Evolutionary conservation across 2,888 invertebrate genomes (phyloP), one percentile per base, ranked within the genome.

Genomic region (Thecocarcelia acutangulata): DNA sequence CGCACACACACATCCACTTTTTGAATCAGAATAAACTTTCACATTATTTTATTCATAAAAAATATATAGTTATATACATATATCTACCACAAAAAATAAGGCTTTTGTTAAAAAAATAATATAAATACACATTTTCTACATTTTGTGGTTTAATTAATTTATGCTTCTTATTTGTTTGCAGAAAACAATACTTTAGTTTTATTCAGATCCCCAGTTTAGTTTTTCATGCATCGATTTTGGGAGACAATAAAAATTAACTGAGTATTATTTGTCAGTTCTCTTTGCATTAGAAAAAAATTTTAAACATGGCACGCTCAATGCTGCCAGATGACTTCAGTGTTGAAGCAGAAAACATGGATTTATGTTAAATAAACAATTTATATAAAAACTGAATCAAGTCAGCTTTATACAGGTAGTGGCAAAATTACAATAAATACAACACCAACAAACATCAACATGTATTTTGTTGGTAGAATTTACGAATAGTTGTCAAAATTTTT

Each of bases 221-320:
- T 70, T 50, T 69, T 54, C 61, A 24, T 48, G 63, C 77, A 77
- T 77, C 70, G 77, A 77, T 77, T 77, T 77, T 58, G 70, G 63
- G 63, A 64, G 63, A 64, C 77, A 54, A 28, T 64, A 70, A 69
- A 63, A 75, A 63, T 52, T 64, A 66, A 66, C 61, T 69, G 61
- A 37, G n/a, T 11, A 37, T 33, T 44, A 17, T 63, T 77, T 77
- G 76, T 69, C 76, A 77, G 63, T 11, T 70, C 54, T 56, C 15
- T 37, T 52, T 13, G 5, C 0, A 42, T n/a, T 4, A 12, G 15
- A 13, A 15, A 44, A 15, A 2, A 8, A 17, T 42, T 42, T 6
- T 28, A 8, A 4, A n/a, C n/a, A n/a, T n/a, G n/a, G n/a, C n/a
- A n/a, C n/a, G n/a, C n/a, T n/a, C n/a, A 19, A 11, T 15, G 74